phyloP scores from a whole-genome alignment of 2,113 vertebrate species.

The Corythaixoides concolor region DNA sequence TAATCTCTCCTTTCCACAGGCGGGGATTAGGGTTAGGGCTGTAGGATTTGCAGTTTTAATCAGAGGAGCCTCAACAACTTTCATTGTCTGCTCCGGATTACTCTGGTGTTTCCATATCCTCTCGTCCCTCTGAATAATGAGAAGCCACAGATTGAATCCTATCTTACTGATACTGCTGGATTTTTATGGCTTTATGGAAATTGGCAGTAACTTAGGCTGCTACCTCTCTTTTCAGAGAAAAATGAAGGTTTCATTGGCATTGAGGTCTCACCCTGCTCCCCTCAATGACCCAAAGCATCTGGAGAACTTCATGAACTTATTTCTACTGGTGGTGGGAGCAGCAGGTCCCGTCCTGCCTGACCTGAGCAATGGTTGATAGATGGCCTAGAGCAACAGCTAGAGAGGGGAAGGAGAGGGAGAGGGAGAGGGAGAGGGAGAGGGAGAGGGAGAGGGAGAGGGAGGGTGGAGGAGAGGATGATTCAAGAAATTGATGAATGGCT shows the following conservation, averaged over 20 bases:
- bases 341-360: neutral
- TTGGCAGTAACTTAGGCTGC: neutral
- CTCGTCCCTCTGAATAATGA: constrained; percentile 20
- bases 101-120: neutral
- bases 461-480: neutral
- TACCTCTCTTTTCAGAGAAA: neutral
- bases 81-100: constrained; percentile 26
- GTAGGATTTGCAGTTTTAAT: constrained; percentile 59
- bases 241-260: neutral
- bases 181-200: constrained; percentile 27
- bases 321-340: neutral
- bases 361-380: neutral
- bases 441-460: neutral
- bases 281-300: neutral
- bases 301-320: neutral
- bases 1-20: constrained; percentile 55
- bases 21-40: constrained; percentile 37
- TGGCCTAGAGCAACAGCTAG: neutral
- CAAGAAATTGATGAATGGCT: neutral
- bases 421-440: no score
- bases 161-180: neutral
- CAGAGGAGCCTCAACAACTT: constrained; percentile 23
- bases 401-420: neutral
- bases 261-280: neutral
- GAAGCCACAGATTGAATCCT: neutral